These are phyloP conservation scores for Tamias sibiricus DNA, from an alignment of 2,113 vertebrate species.

Conservation along the genomic window DNA sequence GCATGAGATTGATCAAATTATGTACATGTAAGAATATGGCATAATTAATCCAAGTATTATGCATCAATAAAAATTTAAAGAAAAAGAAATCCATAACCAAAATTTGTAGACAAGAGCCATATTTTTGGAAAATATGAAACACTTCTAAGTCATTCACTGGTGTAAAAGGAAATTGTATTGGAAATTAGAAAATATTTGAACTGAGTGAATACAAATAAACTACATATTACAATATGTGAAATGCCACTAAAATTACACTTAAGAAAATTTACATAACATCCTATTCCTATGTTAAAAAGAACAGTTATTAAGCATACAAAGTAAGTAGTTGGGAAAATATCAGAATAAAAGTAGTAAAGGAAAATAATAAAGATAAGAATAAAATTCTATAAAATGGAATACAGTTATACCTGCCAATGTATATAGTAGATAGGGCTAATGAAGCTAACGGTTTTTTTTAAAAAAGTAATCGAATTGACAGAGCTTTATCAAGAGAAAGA, in stretches of 20 bases:
- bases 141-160: background rate
- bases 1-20: no score
- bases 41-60: no score
- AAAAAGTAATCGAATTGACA: background rate
- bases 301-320: background rate
- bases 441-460: background rate
- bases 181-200: slow-evolving; percentile 50
- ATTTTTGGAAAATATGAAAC: slow-evolving; percentile 38
- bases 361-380: background rate
- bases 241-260: background rate
- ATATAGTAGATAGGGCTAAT: background rate
- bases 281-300: background rate
- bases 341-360: background rate
- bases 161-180: slow-evolving; percentile 19
- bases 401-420: background rate
- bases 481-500: background rate
- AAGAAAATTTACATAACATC: background rate
- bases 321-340: slow-evolving; percentile 10
- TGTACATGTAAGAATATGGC: no score
- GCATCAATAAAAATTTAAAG: no score
- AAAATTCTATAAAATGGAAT: slow-evolving; percentile 26
- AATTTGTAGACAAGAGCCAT: background rate
- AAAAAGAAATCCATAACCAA: background rate
- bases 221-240: background rate
- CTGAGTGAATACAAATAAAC: background rate